Conservation (phyloP, 2,888 invertebrate species). For the Cataglyphis albicans region DNA sequence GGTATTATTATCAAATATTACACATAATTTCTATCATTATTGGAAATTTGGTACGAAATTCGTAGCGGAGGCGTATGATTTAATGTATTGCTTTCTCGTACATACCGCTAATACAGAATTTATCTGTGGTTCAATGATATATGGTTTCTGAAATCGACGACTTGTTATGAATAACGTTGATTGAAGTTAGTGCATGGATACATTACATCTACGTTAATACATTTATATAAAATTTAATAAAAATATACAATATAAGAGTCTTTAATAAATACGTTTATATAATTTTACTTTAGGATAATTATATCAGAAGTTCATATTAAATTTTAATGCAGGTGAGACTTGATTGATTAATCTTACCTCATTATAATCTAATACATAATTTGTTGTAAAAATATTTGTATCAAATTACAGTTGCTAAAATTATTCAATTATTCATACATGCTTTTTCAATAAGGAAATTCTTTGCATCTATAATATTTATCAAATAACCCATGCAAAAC, state of each 20-base stretch:
- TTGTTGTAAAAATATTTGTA: background rate
- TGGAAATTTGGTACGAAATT: conserved; percentile 36
- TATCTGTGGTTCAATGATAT: conserved; percentile 42
- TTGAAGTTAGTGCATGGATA: conserved; percentile 1
- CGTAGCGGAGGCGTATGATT: conserved; percentile 22
- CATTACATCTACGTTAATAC: conserved; percentile 9
- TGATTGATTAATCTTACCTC: background rate
- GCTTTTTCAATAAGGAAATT: conserved; percentile 6
- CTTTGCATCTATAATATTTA: background rate
- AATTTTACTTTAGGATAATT: background rate
- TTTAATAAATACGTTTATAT: background rate
- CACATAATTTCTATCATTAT: conserved; percentile 40
- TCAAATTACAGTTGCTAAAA: background rate
- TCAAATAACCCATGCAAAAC: conserved; percentile 14
- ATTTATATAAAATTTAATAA: conserved; percentile 11
- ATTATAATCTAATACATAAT: background rate
- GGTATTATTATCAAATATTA: conserved; percentile 11
- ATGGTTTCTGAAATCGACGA: conserved; percentile 47
- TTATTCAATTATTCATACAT: background rate
- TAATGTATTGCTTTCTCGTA: conserved; percentile 44
- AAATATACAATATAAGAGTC: background rate
- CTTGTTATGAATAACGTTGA: conserved; percentile 44
- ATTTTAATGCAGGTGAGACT: background rate
- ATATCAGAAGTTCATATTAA: background rate
- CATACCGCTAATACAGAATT: conserved; percentile 45